Evolutionary conservation across 2,797 vertebrate species (phyloP), one percentile per base, ranked within the genome.

Genomic region (Cryptoprocta ferox): DNA sequence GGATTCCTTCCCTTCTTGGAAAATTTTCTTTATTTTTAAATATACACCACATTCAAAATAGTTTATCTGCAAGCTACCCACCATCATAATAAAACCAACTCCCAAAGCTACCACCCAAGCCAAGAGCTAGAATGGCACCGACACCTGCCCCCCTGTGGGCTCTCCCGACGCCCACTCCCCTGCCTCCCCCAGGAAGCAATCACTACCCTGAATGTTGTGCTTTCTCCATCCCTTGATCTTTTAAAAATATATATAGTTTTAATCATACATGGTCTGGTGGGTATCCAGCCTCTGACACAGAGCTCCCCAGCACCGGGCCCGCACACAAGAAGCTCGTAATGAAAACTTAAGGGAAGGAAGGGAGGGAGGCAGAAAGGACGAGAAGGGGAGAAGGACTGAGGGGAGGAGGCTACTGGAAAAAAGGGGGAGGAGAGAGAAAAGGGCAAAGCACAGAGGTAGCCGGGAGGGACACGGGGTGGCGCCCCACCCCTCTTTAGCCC

Each of bases 301-400:
- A 87, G 76, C 39, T 48, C 21, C 56, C 81, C 63, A 71, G 83
- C 73, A 3, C 18, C 12, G 37, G 53, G 71, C 24, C 63, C 61
- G 42, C 18, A 14, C 21, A 12, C 13, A 26, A 14, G 30, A 65
- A 61, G 59, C 50, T 70, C 32, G 1, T 2, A 3, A 28, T 12
- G 48, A 53, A 76, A 61, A 53, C 21, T 21, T 3, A 45, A 48
- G 30, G 59, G 35, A 53, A 28, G 70, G 6, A 26, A 94, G 87
- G 53, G 91, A 68, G 91, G 19, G 39, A 37, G 14, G 61, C 66
- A 42, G 2, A 18, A 18, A 45, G 42, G 68, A 21, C 5, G 30
- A 37, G 61, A 32, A 53, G 76, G 18, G 10, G 8, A 48, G 13
- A 24, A 0, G 99, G 99, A 97, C 99, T 99, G 98, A 56, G 75